Base-by-base conservation (phyloP, 2,888 invertebrate genomes). In the Microplitis deprimator region DNA sequence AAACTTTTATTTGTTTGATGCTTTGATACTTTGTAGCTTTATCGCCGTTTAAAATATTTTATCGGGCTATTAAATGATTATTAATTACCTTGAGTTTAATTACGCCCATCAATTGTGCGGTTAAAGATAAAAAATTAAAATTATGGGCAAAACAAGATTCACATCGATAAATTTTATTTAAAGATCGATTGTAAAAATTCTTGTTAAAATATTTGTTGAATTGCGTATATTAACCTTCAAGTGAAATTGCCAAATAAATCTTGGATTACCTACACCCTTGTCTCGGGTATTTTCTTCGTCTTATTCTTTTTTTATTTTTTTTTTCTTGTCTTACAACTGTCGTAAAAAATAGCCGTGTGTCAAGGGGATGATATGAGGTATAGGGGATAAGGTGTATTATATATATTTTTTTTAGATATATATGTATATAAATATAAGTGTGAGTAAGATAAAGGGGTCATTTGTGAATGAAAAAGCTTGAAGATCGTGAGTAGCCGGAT, bases 221-320 rank as follows among this genome's bases (percentile, higher is more conserved):
- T n/a, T 61, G 61, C 38, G 72, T 64, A 70, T 50, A 64, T 68
- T 71, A 71, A 71, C 38, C 41, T 71, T 61, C 39, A 17, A 62
- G 29, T 84, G 83, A 84, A 83, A 85, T 81, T 83, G 85, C 81
- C 83, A 86, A 87, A 89, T 88, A 89, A 89, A 88, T 89, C 87
- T 88, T 87, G 88, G 88, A 88, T 89, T 89, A 89, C 86, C 85
- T 64, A 62, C 70, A 77, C 75, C 77, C 78, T 79, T 69, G 72
- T 65, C 65, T 29, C 20, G 4, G 62, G 77, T 69, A 72, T 74
- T 77, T 73, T 75, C 68, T 16, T 62, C 73, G 59, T 71, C 50
- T 13, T 68, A 61, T 68, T 17, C 59, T 68, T 68, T 29, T 70
- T 41, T 68, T 17, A 40, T 68, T 68, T 29, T 70, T 41, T 83